Percentiles rank a stretch among this genome's conserved stretches.
These are phyloP conservation scores for Amphiura filiformis DNA, from an alignment of 35 echinoderm and acorn worm species.

Conservation along the genomic window DNA sequence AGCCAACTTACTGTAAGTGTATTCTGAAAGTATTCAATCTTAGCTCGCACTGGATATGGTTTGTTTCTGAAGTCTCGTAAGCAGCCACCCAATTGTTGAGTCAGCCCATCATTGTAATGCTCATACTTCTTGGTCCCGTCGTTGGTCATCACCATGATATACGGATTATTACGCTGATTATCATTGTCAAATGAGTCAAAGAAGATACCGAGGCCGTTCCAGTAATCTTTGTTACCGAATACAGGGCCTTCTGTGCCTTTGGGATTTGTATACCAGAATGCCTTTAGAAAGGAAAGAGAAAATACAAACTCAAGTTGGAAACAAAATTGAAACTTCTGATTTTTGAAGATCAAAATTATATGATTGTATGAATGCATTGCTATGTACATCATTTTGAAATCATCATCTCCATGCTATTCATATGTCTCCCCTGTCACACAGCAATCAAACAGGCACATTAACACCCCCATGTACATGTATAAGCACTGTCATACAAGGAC, in stretches of 20 bases:
- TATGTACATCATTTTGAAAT: no score
- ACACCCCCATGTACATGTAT: no score
- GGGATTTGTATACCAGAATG: constrained; percentile 72
- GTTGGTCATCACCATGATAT: constrained; percentile 76
- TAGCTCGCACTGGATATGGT: constrained; percentile 87
- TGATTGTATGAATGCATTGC: neutral
- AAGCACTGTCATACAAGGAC: no score
- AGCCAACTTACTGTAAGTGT: constrained; percentile 80
- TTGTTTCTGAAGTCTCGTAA: constrained; percentile 95
- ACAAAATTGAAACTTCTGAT: neutral
- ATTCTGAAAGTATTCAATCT: constrained; percentile 97
- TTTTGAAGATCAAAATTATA: neutral
- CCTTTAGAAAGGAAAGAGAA: constrained; percentile 48
- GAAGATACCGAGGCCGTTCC: constrained; percentile 92
- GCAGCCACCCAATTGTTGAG: constrained; percentile 93
- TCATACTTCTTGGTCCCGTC: constrained; percentile 86
- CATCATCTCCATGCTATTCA: no score
- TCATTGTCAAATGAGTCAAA: constrained; percentile 99
- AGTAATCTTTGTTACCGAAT: constrained; percentile 81
- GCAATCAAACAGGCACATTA: no score
- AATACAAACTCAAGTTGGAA: neutral
- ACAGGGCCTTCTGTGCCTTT: constrained; percentile 62
- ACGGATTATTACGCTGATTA: constrained; percentile 94
- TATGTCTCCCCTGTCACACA: no score
- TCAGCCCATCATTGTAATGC: constrained; percentile 86